phyloP scores from a whole-genome alignment of 2,888 invertebrate genomes.

The Synanthedon tipuliformis region DNA sequence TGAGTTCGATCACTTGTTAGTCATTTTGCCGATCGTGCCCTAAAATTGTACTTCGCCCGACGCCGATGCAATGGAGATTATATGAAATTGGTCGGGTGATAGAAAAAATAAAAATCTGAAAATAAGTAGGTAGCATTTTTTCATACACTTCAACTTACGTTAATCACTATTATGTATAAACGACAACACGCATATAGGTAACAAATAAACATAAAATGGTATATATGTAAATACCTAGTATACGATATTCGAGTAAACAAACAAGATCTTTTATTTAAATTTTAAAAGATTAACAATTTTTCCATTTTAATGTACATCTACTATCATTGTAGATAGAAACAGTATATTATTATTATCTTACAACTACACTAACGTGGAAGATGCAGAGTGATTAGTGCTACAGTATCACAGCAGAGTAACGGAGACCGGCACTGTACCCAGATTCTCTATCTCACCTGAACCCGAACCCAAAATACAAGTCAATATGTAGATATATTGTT shows the following conservation, averaged over 20 bases:
- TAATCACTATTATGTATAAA: slow-evolving; percentile 43
- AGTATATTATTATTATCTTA: slow-evolving; percentile 44
- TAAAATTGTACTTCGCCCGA: slow-evolving; percentile 40
- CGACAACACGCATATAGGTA: slow-evolving; percentile 52
- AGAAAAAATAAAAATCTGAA: slow-evolving; percentile 70
- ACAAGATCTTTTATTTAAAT: slow-evolving; percentile 50
- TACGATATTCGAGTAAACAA: slow-evolving; percentile 36
- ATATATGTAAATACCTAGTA: slow-evolving; percentile 22
- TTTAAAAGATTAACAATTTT: slow-evolving; percentile 63
- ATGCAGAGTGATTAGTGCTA: slow-evolving; percentile 59
- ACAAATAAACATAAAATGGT: slow-evolving; percentile 50
- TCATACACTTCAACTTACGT: slow-evolving; percentile 62
- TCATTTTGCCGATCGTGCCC: slow-evolving; percentile 49
- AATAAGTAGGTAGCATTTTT: slow-evolving; percentile 68
- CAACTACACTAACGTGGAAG: slow-evolving; percentile 62
- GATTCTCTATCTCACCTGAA: slow-evolving; percentile 18
- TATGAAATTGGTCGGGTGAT: slow-evolving; percentile 62
- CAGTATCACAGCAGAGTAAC: slow-evolving; percentile 65
- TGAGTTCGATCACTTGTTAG: slow-evolving; percentile 42
- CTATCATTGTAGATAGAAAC: slow-evolving; percentile 51
- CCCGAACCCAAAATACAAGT: slow-evolving; percentile 7
- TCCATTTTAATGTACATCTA: slow-evolving; percentile 32
- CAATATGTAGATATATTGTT: neutral
- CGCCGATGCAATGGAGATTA: slow-evolving; percentile 32
- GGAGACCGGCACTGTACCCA: slow-evolving; percentile 40